These are phyloP conservation scores for Dicrostonyx torquatus DNA, from an alignment of 2,797 vertebrate genomes.

Conservation along the genomic window DNA sequence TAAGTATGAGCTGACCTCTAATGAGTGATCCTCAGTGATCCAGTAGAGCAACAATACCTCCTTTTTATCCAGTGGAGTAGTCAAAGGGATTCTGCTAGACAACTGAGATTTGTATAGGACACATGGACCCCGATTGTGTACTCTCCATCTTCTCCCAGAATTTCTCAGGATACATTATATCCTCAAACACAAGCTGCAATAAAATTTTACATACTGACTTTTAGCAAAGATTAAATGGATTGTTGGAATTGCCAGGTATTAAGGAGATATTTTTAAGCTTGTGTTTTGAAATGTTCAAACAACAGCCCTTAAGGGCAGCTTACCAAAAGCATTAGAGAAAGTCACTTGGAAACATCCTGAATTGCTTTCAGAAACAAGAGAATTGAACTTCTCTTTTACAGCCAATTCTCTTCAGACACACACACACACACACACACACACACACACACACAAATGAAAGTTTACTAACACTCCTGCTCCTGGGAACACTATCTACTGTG, in stretches of 20 bases:
- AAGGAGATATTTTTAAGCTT: conserved; percentile 8
- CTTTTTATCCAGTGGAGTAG: background rate
- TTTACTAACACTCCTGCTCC: conserved; percentile 78
- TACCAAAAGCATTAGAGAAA: conserved; percentile 68
- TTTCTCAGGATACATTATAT: conserved; percentile 1
- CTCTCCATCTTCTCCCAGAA: background rate
- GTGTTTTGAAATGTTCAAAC: conserved; percentile 57
- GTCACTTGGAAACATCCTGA: conserved; percentile 77
- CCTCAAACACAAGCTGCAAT: background rate
- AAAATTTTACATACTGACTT: background rate
- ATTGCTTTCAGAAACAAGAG: conserved; percentile 77
- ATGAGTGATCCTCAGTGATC: background rate
- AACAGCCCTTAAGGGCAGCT: conserved; percentile 48
- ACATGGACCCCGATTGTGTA: background rate
- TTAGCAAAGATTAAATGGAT: conserved; percentile 41
- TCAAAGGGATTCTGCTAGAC: background rate
- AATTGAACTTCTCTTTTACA: conserved; percentile 77
- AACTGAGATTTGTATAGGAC: background rate
- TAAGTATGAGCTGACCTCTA: background rate
- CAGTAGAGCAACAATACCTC: background rate
- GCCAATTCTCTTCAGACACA: conserved; percentile 74
- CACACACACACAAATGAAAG: conserved; percentile 62
- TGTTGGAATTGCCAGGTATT: conserved; percentile 12
- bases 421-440: conserved; percentile 66
- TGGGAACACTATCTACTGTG: conserved; percentile 78